Evolutionary conservation across 2,888 invertebrate genomes (phyloP).

Genomic region (Meiosimyza decipiens): DNA sequence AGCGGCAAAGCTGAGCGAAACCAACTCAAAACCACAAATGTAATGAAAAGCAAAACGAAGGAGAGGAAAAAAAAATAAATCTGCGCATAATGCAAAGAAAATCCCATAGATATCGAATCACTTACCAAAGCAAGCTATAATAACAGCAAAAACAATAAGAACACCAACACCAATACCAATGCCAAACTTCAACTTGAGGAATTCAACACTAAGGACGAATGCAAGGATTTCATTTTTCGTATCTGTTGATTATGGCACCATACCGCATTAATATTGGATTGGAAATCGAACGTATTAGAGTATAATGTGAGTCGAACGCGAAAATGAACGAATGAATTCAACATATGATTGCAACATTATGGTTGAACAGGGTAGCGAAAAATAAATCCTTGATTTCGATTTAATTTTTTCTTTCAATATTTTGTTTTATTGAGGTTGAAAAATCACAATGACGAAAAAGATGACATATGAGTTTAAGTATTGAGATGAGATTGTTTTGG

Average conservation of each 20-base stretch:
- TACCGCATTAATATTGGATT: slow-evolving; percentile 26
- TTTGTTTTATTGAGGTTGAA: background rate
- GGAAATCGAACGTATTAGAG: background rate
- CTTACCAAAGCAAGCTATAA: slow-evolving; percentile 44
- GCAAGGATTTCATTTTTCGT: slow-evolving; percentile 23
- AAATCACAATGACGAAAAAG: too few relatives aligned
- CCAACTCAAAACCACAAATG: background rate
- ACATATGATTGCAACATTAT: slow-evolving; percentile 4
- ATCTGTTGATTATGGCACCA: slow-evolving; percentile 32
- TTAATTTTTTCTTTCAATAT: background rate
- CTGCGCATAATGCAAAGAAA: slow-evolving; percentile 58
- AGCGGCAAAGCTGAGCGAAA: background rate
- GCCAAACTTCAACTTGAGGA: background rate
- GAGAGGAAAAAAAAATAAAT: slow-evolving; percentile 44
- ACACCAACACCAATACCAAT: background rate
- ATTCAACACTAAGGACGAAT: background rate
- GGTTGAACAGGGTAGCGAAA: background rate
- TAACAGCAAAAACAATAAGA: too few relatives aligned
- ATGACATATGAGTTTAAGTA: background rate
- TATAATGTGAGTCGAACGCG: background rate
- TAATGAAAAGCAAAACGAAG: background rate
- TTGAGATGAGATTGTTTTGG: background rate
- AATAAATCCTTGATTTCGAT: background rate
- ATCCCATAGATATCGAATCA: slow-evolving; percentile 57
- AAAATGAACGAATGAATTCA: background rate